phyloP scores from a whole-genome alignment of 2,888 invertebrate species.

The Rhagophthalmus giganteus region DNA sequence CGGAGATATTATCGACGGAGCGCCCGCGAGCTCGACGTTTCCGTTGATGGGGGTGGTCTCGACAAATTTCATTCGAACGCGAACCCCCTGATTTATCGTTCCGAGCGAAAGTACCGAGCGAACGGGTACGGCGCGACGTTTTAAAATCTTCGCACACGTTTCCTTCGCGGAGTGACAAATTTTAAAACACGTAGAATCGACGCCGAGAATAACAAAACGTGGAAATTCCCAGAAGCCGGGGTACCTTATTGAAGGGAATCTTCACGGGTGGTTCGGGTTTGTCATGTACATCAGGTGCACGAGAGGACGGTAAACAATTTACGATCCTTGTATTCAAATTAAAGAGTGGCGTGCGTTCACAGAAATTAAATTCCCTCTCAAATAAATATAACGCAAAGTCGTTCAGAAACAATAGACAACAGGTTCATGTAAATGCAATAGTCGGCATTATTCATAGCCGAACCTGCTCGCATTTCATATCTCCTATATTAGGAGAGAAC shows the following conservation, averaged over 20 bases:
- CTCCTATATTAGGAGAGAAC: constrained; percentile 45
- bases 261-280: constrained; percentile 39
- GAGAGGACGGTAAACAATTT: constrained; percentile 35
- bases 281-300: constrained; percentile 39
- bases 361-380: constrained; percentile 17
- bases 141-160: too few species aligned
- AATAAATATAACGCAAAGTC: constrained; percentile 22
- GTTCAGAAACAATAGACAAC: constrained; percentile 35
- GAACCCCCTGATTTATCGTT: too few species aligned
- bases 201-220: constrained; percentile 24
- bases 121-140: neutral
- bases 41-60: too few species aligned
- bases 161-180: constrained; percentile 23
- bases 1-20: too few species aligned
- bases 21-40: too few species aligned
- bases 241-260: constrained; percentile 17
- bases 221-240: constrained; percentile 18
- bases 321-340: constrained; percentile 29
- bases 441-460: constrained; percentile 38
- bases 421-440: constrained; percentile 35
- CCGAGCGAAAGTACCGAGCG: too few species aligned
- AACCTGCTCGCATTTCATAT: constrained; percentile 43
- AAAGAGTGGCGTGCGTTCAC: constrained; percentile 21
- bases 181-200: constrained; percentile 10
- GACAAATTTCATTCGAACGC: too few species aligned